phyloP scores from a whole-genome alignment of 2,888 invertebrate genomes.

The Pogonocherus hispidulus region DNA sequence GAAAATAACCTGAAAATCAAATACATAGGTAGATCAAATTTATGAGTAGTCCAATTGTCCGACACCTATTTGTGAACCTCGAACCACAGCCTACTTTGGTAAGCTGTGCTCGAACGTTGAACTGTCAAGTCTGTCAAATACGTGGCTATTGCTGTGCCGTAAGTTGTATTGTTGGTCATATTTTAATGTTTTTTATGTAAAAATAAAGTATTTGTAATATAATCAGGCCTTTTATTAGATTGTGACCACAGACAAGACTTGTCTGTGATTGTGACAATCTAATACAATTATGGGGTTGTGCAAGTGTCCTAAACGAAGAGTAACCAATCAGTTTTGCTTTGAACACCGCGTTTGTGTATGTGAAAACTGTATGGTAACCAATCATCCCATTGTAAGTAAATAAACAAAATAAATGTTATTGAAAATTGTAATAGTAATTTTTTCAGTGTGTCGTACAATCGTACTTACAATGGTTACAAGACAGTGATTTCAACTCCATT shows the following conservation, averaged over 20 bases:
- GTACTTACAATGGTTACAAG: constrained; percentile 97
- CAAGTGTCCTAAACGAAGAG: constrained; percentile 97
- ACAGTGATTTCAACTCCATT: constrained; percentile 95
- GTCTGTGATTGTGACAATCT: not conserved
- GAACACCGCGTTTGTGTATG: constrained; percentile 99
- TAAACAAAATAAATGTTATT: not conserved
- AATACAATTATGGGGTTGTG: constrained; percentile 90
- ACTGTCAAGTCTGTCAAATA: constrained; percentile 18
- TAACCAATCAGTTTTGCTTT: constrained; percentile 99
- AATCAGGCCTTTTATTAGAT: not conserved
- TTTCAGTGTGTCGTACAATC: constrained; percentile 98
- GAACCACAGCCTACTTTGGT: no score
- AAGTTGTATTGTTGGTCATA: not conserved
- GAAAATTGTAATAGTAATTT: constrained; percentile 17
- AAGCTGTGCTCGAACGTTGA: no score
- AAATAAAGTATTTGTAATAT: constrained; percentile 1
- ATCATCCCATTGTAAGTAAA: constrained; percentile 89
- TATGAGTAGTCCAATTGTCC: no score
- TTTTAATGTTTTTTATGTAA: not conserved
- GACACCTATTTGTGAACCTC: no score
- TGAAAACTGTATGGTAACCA: constrained; percentile 97
- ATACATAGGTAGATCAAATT: no score
- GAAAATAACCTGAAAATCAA: no score
- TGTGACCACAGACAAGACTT: no score
- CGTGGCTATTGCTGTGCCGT: constrained; percentile 18